Evolutionary conservation across 2,113 vertebrate genomes (phyloP).

Genomic region (Periophthalmodon schlosseri): DNA sequence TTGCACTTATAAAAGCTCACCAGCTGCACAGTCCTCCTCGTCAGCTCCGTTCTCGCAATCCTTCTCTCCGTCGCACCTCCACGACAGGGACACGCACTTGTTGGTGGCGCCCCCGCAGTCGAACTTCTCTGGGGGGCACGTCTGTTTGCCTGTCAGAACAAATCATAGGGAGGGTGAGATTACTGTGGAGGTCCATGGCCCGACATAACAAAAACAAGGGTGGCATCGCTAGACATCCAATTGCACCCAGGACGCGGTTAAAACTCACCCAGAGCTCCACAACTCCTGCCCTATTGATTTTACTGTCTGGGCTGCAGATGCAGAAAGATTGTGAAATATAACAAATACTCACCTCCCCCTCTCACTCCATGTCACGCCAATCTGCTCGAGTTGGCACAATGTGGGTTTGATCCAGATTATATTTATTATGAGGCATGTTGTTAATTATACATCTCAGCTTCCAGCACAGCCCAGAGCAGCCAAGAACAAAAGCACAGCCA

Average conservation of each 20-base stretch:
- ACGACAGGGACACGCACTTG: slow-evolving; percentile 92
- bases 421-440: slow-evolving; percentile 56
- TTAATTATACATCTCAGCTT: slow-evolving; percentile 67
- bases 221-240: slow-evolving; percentile 14
- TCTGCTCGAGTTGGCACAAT: slow-evolving; percentile 63
- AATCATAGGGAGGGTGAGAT: slow-evolving; percentile 43
- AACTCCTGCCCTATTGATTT: slow-evolving; percentile 51
- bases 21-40: slow-evolving; percentile 87
- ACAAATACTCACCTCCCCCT: slow-evolving; percentile 33
- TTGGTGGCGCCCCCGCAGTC: slow-evolving; percentile 91
- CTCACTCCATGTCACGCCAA: slow-evolving; percentile 43
- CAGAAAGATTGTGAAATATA: slow-evolving; percentile 42
- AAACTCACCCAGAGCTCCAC: slow-evolving; percentile 36
- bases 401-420: slow-evolving; percentile 66
- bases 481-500: slow-evolving; percentile 12
- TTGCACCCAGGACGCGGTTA: slow-evolving; percentile 25
- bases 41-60: slow-evolving; percentile 94
- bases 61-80: slow-evolving; percentile 94
- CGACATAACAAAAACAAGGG: slow-evolving; percentile 30
- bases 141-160: slow-evolving; percentile 84
- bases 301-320: slow-evolving; percentile 26
- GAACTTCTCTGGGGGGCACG: slow-evolving; percentile 92
- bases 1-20: slow-evolving; percentile 75
- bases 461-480: slow-evolving; percentile 41
- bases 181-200: slow-evolving; percentile 32